These are phyloP conservation scores for Drosophila dunni DNA, from an alignment of 1,140 invertebrate genomes.

Conservation along the genomic window DNA sequence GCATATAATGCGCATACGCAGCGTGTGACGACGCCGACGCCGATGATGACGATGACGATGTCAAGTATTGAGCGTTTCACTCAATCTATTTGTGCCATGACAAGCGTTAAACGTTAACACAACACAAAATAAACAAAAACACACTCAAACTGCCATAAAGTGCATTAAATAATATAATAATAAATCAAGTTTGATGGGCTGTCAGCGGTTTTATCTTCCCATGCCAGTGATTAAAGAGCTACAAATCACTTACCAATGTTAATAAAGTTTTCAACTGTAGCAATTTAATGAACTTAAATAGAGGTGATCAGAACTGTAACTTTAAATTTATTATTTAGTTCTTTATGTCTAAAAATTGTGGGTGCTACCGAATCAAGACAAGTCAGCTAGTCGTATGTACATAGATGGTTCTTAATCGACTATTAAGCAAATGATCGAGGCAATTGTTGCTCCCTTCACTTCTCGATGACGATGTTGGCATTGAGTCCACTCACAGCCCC, in stretches of 20 bases:
- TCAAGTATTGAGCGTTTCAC: conserved; percentile 29
- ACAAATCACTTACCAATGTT: too few species aligned
- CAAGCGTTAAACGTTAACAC: conserved; percentile 29
- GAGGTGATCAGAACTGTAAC: too few species aligned
- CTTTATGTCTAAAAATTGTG: not conserved
- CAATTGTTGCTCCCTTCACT: conserved; percentile 1
- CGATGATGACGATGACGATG: conserved; percentile 12
- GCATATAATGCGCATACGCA: conserved; percentile 76
- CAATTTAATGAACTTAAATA: not conserved
- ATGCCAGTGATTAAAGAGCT: not conserved
- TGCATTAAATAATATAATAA: conserved; percentile 47
- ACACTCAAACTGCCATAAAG: conserved; percentile 32
- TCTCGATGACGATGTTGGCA: not conserved
- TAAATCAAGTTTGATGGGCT: conserved; percentile 31
- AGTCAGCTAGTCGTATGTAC: not conserved
- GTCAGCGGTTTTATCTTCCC: not conserved
- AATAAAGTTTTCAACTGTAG: not conserved
- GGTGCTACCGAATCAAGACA: not conserved
- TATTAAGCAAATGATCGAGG: conserved; percentile 7
- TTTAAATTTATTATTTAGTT: too few species aligned
- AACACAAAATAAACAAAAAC: conserved; percentile 2
- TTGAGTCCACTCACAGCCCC: conserved; percentile 7
- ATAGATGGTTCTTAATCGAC: conserved; percentile 14
- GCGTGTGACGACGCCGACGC: conserved; percentile 35
- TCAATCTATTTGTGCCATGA: conserved; percentile 41